phyloP scores from a whole-genome alignment of 2,888 invertebrate genomes.

The Empis stercorea region DNA sequence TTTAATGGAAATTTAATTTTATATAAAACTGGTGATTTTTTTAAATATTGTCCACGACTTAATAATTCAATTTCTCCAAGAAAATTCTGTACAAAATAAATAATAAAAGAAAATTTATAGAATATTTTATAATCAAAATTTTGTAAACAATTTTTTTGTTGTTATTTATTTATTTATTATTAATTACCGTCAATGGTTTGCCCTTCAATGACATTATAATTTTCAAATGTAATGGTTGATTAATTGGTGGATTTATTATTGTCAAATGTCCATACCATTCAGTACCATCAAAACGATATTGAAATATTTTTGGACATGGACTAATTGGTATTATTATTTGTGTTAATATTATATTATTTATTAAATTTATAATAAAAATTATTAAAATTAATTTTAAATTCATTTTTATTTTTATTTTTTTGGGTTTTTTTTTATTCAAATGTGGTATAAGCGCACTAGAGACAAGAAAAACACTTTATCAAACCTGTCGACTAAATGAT shows the following conservation, averaged over 20 bases:
- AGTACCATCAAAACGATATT: conserved; percentile 35
- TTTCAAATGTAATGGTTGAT: conserved; percentile 23
- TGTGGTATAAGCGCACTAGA: too few species aligned
- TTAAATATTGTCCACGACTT: conserved; percentile 30
- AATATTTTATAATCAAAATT: background rate
- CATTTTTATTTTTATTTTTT: too few species aligned
- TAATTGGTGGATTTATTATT: conserved; percentile 26
- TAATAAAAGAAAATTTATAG: too few species aligned
- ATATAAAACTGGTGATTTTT: conserved; percentile 38
- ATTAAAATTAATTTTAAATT: background rate
- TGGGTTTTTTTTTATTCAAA: too few species aligned
- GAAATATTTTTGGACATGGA: conserved; percentile 33
- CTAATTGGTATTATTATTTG: conserved; percentile 28
- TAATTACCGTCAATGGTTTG: conserved; percentile 27
- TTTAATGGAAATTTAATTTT: conserved; percentile 47
- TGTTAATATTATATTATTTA: conserved; percentile 13
- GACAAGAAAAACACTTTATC: too few species aligned
- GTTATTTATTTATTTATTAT: background rate
- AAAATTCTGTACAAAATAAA: conserved; percentile 38
- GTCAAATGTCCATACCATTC: conserved; percentile 36
- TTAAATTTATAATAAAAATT: background rate
- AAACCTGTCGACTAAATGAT: too few species aligned
- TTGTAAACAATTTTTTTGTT: background rate
- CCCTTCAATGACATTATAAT: conserved; percentile 30
- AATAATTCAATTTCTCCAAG: conserved; percentile 44